These are phyloP conservation scores for honey bee (Apis mellifera) DNA, from an alignment of 1,140 invertebrate genomes.

Conservation along the genomic window DNA sequence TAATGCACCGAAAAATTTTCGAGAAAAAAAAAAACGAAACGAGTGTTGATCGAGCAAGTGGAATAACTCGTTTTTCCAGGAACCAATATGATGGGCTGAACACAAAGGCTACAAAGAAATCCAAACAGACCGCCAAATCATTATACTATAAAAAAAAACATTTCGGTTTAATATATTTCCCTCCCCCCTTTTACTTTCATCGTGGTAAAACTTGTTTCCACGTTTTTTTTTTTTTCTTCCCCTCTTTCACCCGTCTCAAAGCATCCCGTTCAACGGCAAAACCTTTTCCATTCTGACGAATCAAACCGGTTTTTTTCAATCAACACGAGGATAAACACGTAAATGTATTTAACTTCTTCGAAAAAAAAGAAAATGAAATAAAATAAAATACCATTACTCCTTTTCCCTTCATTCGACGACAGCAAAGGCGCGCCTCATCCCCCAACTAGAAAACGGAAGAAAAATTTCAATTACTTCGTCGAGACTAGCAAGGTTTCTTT, in stretches of 20 bases:
- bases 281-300: neutral
- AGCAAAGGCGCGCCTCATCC: too few species aligned
- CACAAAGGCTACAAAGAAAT: constrained; percentile 7
- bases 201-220: too few species aligned
- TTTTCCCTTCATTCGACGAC: neutral
- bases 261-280: neutral
- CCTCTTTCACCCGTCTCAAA: neutral
- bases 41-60: too few species aligned
- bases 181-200: neutral
- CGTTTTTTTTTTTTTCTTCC: neutral
- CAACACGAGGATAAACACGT: neutral
- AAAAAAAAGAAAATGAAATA: neutral
- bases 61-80: neutral
- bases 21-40: neutral
- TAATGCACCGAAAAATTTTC: neutral
- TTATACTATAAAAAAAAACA: neutral
- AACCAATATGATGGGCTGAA: neutral
- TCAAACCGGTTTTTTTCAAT: neutral
- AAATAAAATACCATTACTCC: neutral
- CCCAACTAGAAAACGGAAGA: neutral
- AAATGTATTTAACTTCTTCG: neutral
- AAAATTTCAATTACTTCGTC: constrained; percentile 36
- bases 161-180: neutral
- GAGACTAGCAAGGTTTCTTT: neutral
- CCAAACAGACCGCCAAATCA: neutral